These are phyloP conservation scores for Cinara cedri DNA, from an alignment of 2,888 invertebrate species.

Conservation along the genomic window DNA sequence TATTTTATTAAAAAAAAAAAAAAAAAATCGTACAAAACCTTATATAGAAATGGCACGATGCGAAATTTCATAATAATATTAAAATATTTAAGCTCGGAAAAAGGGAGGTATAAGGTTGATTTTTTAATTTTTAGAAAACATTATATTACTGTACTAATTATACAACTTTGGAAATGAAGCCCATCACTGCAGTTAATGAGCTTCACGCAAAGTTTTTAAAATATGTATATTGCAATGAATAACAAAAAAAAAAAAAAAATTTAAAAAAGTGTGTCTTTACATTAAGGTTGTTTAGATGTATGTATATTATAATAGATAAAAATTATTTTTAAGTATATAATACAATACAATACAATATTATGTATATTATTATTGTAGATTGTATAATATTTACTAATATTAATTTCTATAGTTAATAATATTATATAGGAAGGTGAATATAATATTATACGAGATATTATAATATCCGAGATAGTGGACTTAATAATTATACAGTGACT, in stretches of 20 bases:
- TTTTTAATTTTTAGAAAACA: conserved; percentile 5
- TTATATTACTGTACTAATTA: conserved; percentile 5
- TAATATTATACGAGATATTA: conserved; percentile 25
- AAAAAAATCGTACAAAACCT: conserved; percentile 20
- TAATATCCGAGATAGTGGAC: conserved; percentile 16
- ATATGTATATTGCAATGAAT: conserved; percentile 1
- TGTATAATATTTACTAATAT: conserved; percentile 22
- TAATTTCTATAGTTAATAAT: not conserved
- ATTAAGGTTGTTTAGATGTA: too few relatives aligned
- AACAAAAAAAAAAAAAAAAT: conserved; percentile 45
- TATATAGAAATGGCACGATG: conserved; percentile 18
- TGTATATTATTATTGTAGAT: not conserved
- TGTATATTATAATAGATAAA: too few relatives aligned
- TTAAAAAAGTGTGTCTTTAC: too few relatives aligned
- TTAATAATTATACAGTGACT: conserved; percentile 54
- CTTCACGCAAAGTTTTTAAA: not conserved
- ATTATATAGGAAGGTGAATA: too few relatives aligned
- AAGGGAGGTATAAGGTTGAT: conserved; percentile 12
- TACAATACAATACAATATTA: too few relatives aligned
- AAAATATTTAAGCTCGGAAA: conserved; percentile 35
- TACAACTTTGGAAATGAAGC: too few relatives aligned
- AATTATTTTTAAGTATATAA: conserved; percentile 36
- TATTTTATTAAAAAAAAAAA: conserved; percentile 21
- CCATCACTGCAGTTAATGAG: not conserved
- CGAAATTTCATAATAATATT: conserved; percentile 15